Percentiles rank a stretch among this genome's conserved stretches.
phyloP scores from a whole-genome alignment of 2,888 invertebrate genomes.

The Gasteruption jaculator region DNA sequence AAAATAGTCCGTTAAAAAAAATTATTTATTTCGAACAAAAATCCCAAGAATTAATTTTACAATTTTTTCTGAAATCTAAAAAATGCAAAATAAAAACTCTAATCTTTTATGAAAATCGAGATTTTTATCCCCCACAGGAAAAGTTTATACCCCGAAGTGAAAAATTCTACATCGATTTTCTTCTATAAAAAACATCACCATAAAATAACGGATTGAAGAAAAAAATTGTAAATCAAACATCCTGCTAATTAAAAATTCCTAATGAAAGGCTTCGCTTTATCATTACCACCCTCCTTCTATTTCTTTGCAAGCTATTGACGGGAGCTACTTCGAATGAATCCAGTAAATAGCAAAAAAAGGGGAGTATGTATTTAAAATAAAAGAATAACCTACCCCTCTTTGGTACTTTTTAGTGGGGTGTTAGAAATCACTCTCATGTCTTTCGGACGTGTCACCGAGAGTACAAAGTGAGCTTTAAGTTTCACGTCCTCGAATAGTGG shows the following conservation, averaged over 20 bases:
- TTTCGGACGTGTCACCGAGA: conserved; percentile 64
- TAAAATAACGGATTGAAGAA: too few species aligned
- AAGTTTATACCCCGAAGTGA: background rate
- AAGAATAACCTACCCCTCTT: conserved; percentile 31
- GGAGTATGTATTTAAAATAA: background rate
- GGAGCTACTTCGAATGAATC: background rate
- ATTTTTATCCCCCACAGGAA: conserved; percentile 6
- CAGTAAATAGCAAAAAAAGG: background rate
- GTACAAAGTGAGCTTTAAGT: conserved; percentile 71
- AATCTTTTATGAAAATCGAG: background rate
- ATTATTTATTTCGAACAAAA: too few species aligned
- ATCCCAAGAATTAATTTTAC: too few species aligned
- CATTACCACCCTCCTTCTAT: background rate
- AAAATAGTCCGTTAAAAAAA: too few species aligned
- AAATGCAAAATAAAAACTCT: background rate
- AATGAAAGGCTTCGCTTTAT: too few species aligned
- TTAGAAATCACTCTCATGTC: conserved; percentile 67
- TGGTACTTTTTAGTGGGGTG: conserved; percentile 58
- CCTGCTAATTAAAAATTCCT: too few species aligned
- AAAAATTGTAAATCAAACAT: too few species aligned
- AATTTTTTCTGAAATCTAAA: too few species aligned
- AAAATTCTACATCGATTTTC: too few species aligned
- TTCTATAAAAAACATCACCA: too few species aligned
- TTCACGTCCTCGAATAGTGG: conserved; percentile 66
- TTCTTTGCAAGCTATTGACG: background rate